Conservation (phyloP, 2,888 invertebrate genomes). For the Orthosia incerta region DNA sequence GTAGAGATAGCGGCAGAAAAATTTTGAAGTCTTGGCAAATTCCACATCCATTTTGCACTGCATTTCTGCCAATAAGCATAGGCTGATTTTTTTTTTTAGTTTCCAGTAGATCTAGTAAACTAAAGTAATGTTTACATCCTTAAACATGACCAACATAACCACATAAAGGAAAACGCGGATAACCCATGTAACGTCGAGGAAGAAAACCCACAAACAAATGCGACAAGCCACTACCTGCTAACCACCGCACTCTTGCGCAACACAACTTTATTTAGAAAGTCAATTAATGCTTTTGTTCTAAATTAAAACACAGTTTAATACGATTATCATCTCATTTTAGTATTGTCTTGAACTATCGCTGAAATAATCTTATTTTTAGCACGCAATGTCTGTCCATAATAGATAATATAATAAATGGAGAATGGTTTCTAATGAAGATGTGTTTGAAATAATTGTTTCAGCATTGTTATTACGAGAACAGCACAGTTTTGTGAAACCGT, state of each 20-base stretch:
- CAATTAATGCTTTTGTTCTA: constrained; percentile 45
- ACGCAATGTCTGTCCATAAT: constrained; percentile 47
- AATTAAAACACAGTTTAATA: constrained; percentile 52
- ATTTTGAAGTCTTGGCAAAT: too few relatives aligned
- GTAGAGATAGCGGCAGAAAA: too few relatives aligned
- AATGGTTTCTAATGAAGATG: constrained; percentile 50
- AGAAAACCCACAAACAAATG: constrained; percentile 32
- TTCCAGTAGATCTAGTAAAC: neutral
- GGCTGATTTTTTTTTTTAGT: neutral
- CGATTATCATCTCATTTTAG: constrained; percentile 58
- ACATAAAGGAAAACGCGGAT: constrained; percentile 18
- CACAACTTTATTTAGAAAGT: constrained; percentile 60
- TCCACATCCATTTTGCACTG: neutral
- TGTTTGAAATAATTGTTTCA: constrained; percentile 48
- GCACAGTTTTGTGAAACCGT: constrained; percentile 35
- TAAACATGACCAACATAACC: neutral
- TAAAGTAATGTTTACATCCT: neutral
- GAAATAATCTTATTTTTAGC: constrained; percentile 59
- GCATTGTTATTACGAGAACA: constrained; percentile 37
- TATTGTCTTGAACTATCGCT: constrained; percentile 63
- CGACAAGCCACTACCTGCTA: constrained; percentile 8
- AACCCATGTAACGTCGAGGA: constrained; percentile 17
- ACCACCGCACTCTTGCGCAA: constrained; percentile 48
- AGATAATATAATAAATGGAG: constrained; percentile 34
- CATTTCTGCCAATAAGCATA: neutral